Percentiles rank a stretch among this genome's conserved stretches.
Conservation (phyloP, 2,797 vertebrate species). For the Hydrolagus colliei region DNA sequence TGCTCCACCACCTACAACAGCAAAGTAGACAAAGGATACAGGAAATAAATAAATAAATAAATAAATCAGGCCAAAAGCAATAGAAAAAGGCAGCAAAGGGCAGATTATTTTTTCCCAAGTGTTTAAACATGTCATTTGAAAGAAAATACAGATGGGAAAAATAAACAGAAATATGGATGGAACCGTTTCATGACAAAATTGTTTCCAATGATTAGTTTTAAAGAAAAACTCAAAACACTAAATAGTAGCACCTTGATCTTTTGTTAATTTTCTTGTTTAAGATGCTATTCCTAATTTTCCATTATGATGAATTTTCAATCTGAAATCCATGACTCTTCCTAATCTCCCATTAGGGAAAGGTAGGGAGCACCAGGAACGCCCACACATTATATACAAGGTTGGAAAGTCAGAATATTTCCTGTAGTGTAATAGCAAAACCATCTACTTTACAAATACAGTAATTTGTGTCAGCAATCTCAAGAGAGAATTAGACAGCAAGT, state of each 20-base stretch:
- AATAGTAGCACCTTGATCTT: background rate
- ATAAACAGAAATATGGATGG: background rate
- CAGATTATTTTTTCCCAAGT: background rate
- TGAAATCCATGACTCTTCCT: no score
- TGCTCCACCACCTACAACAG: slow-evolving; percentile 51
- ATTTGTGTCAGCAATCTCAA: no score
- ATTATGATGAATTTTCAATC: no score
- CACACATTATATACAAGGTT: no score
- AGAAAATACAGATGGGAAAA: background rate
- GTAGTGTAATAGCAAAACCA: no score
- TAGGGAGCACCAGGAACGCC: no score
- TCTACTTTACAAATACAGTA: no score
- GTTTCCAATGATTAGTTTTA: background rate
- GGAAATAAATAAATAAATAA: background rate
- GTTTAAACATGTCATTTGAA: background rate
- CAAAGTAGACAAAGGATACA: slow-evolving; percentile 18
- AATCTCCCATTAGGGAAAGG: no score
- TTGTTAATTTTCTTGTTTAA: background rate
- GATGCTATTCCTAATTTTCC: no score
- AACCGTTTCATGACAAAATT: background rate
- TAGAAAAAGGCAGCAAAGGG: fast-evolving
- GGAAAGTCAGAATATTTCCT: no score
- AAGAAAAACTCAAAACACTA: background rate
- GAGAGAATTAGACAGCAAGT: no score
- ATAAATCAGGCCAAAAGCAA: slow-evolving; percentile 10